These are phyloP conservation scores for Anthoptus insignis DNA, from an alignment of 2,888 invertebrate genomes.

Conservation along the genomic window DNA sequence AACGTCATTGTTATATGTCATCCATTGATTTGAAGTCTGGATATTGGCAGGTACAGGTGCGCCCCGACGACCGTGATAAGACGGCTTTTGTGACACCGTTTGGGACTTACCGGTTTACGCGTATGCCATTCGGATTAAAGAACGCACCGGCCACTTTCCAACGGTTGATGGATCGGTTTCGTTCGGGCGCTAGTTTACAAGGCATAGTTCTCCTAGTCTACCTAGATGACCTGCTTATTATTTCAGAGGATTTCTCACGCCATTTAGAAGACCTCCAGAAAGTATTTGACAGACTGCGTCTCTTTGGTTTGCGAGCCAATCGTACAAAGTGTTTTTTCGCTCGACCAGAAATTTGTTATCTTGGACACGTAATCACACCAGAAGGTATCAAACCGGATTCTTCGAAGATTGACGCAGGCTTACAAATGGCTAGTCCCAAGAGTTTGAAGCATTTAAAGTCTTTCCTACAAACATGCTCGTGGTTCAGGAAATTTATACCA, in stretches of 20 bases:
- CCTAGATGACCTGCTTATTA: slow-evolving; percentile 56
- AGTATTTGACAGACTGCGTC: slow-evolving; percentile 50
- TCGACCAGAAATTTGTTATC: slow-evolving; percentile 41
- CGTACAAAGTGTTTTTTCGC: slow-evolving; percentile 52
- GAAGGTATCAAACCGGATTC: slow-evolving; percentile 47
- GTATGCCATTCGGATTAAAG: slow-evolving; percentile 58
- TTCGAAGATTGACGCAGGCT: slow-evolving; percentile 41
- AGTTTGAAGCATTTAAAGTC: slow-evolving; percentile 43
- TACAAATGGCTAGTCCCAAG: slow-evolving; percentile 42
- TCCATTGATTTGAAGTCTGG: slow-evolving; percentile 60
- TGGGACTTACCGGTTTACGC: slow-evolving; percentile 54
- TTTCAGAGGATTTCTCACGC: slow-evolving; percentile 46
- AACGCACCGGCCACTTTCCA: slow-evolving; percentile 59
- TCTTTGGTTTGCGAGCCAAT: slow-evolving; percentile 52
- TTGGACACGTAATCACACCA: slow-evolving; percentile 45
- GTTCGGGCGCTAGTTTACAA: slow-evolving; percentile 43
- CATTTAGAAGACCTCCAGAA: slow-evolving; percentile 52
- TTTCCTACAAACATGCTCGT: slow-evolving; percentile 55
- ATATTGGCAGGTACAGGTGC: slow-evolving; percentile 59
- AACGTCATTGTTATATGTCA: slow-evolving; percentile 53
- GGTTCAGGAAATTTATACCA: slow-evolving; percentile 56
- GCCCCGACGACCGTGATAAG: slow-evolving; percentile 49
- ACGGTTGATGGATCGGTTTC: slow-evolving; percentile 48
- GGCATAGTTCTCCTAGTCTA: slow-evolving; percentile 52
- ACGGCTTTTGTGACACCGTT: slow-evolving; percentile 57